Conservation (phyloP, 2,113 vertebrate genomes). For the Ochotona curzoniae region DNA sequence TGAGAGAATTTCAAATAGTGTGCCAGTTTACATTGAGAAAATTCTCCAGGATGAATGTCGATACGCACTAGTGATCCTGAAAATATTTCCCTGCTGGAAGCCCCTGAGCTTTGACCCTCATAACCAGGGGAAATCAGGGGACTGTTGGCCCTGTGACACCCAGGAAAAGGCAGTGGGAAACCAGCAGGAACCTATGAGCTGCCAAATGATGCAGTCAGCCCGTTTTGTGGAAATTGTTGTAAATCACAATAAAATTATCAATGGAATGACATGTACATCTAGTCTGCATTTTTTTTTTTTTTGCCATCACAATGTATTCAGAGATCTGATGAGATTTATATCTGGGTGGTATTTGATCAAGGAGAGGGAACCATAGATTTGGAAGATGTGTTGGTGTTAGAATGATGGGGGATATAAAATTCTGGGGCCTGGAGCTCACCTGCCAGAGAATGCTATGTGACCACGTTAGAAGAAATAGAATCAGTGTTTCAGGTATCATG, state of each 20-base stretch:
- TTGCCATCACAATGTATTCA: not conserved
- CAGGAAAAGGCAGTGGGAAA: not conserved
- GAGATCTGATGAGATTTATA: not conserved
- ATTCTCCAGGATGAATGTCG: not conserved
- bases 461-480: not conserved
- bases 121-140: not conserved
- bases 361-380: not conserved
- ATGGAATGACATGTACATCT: not conserved
- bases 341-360: constrained; percentile 37
- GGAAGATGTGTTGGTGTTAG: not conserved
- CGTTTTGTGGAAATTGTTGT: not conserved
- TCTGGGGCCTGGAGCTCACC: not conserved
- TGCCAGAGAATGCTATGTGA: not conserved
- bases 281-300: not conserved
- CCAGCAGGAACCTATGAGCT: not conserved
- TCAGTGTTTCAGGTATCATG: not conserved
- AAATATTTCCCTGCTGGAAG: not conserved
- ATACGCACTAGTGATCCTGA: not conserved
- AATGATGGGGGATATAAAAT: not conserved
- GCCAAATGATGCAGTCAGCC: not conserved
- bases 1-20: not conserved
- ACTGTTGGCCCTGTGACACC: not conserved
- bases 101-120: not conserved
- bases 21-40: not conserved
- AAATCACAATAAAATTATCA: not conserved